These are phyloP conservation scores for Neopipo cinnamomea DNA, from an alignment of 2,113 vertebrate genomes.

Conservation along the genomic window DNA sequence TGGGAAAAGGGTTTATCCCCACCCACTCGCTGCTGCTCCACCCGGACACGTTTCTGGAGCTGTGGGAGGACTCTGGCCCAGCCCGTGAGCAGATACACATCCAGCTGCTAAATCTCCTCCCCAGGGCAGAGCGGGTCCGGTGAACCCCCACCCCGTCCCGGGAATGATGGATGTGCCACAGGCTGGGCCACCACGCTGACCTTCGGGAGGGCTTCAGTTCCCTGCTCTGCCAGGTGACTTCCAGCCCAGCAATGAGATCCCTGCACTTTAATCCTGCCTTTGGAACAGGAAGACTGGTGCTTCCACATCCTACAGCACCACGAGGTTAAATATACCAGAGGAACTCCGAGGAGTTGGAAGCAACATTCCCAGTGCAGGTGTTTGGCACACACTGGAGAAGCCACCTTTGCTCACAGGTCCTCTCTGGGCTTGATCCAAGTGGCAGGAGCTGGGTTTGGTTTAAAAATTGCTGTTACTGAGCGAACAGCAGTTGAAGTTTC, in stretches of 20 bases:
- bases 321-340: rapidly evolving
- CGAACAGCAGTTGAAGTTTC: not conserved
- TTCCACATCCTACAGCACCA: not conserved
- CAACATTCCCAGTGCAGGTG: rapidly evolving
- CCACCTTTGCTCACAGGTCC: not conserved
- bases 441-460: not conserved
- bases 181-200: not conserved
- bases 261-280: not conserved
- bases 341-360: rapidly evolving
- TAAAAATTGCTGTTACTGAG: not conserved
- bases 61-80: not conserved
- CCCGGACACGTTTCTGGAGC: rapidly evolving
- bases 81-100: rapidly evolving
- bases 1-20: not conserved
- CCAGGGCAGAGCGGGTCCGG: not conserved
- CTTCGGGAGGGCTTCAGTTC: not conserved
- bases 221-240: not conserved
- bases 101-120: not conserved
- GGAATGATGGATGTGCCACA: not conserved
- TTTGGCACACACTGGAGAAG: not conserved
- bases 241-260: not conserved
- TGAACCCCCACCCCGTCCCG: rapidly evolving
- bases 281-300: not conserved
- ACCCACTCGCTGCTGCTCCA: not conserved
- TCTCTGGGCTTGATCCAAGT: not conserved